phyloP scores from a whole-genome alignment of 2,888 invertebrate species.

The Capitulum mitella region DNA sequence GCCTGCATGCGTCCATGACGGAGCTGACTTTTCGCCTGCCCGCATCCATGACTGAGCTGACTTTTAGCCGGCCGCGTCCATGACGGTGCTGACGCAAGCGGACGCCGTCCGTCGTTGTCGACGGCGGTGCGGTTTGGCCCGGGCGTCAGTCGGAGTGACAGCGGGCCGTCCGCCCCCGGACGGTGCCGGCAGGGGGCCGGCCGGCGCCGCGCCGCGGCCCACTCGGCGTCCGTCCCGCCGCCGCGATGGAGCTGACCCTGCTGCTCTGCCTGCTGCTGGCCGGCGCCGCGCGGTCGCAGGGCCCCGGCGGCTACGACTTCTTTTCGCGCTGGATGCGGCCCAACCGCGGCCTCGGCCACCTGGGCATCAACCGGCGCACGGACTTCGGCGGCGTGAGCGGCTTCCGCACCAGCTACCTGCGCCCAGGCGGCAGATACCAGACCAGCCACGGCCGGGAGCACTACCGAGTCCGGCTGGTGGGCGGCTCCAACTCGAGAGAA shows the following conservation, averaged over 20 bases:
- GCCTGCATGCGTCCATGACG: too few relatives aligned
- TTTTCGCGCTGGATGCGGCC: background rate
- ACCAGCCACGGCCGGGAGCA: background rate
- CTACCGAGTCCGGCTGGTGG: background rate
- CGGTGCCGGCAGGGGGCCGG: background rate
- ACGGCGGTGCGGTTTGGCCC: too few relatives aligned
- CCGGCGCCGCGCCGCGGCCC: background rate
- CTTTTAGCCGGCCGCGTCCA: too few relatives aligned
- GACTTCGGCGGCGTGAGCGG: background rate
- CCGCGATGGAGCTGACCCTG: background rate
- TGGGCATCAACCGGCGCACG: background rate
- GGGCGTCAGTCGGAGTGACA: too few relatives aligned
- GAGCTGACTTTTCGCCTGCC: too few relatives aligned
- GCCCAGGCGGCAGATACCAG: background rate
- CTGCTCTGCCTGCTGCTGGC: background rate
- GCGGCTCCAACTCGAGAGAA: background rate
- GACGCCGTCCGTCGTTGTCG: too few relatives aligned
- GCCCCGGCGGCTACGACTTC: background rate
- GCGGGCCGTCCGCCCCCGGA: background rate
- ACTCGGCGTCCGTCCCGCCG: background rate
- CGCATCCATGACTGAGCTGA: too few relatives aligned
- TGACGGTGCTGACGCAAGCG: too few relatives aligned
- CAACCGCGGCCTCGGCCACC: background rate
- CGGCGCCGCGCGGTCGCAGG: background rate
- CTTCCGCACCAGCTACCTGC: background rate